Conservation (phyloP, 2,113 vertebrate genomes). For the Callorhinus ursinus region DNA sequence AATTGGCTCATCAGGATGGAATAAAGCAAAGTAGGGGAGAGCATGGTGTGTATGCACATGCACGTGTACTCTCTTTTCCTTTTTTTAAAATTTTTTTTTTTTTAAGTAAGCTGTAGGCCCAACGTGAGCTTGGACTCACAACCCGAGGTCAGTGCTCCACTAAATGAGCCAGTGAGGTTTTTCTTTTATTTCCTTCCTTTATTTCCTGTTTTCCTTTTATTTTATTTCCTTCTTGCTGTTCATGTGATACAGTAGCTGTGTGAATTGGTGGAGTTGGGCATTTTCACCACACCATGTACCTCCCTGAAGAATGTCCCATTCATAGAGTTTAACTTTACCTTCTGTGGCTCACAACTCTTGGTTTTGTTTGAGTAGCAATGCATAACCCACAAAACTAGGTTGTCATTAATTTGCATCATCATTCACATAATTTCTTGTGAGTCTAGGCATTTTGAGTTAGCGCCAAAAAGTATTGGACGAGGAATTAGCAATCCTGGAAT, state of each 20-base stretch:
- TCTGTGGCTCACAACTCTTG: background rate
- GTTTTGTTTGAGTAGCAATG: constrained; percentile 9
- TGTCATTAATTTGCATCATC: background rate
- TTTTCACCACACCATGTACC: background rate
- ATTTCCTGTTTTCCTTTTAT: background rate
- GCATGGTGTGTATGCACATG: background rate
- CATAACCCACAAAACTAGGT: constrained; percentile 37
- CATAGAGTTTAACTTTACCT: background rate
- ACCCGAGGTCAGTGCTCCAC: background rate
- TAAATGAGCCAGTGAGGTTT: background rate
- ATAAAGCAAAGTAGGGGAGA: background rate
- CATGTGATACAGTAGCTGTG: background rate
- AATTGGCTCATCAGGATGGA: background rate
- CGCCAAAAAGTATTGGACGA: background rate
- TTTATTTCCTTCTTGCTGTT: background rate
- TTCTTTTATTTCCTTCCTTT: background rate
- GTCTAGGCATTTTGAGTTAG: background rate
- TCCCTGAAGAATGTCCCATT: background rate
- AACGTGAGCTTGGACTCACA: background rate
- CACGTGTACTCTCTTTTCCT: background rate
- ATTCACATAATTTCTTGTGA: constrained; percentile 36
- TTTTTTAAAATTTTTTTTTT: background rate
- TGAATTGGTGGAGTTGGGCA: background rate
- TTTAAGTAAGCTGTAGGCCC: background rate
- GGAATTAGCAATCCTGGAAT: background rate